phyloP scores from a whole-genome alignment of 30 jellyfish, hydroid and myxozoan genomes.

The Hydractinia symbiolongicarpus region DNA sequence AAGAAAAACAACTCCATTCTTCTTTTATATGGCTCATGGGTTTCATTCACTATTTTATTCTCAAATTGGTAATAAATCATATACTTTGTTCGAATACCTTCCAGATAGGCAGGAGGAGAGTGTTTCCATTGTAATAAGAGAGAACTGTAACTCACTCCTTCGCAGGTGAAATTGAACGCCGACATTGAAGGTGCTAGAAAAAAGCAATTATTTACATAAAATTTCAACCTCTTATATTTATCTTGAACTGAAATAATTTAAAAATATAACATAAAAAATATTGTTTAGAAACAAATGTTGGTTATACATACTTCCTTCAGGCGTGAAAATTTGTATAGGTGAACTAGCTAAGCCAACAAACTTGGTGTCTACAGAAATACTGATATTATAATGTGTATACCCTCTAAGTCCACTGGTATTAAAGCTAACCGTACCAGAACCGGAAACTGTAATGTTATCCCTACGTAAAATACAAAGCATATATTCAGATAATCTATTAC shows the following conservation, averaged over 20 bases:
- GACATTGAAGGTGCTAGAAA: conserved; percentile 4
- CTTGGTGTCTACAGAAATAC: neutral
- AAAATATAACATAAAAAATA: too few species aligned
- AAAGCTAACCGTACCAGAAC: neutral
- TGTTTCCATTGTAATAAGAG: conserved; percentile 7
- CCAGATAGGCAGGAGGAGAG: conserved; percentile 16
- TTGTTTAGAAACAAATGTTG: too few species aligned
- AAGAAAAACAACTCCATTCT: neutral
- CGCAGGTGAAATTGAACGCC: neutral
- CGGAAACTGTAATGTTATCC: neutral
- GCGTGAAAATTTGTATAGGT: conserved; percentile 4
- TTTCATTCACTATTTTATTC: neutral
- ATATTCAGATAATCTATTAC: too few species aligned
- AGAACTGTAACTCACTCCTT: neutral
- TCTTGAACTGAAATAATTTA: too few species aligned
- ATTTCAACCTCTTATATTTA: too few species aligned
- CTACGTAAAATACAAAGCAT: too few species aligned
- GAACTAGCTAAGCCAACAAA: conserved; percentile 4
- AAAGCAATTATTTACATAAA: neutral
- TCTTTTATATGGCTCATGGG: neutral
- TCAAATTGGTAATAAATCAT: neutral
- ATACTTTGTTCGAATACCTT: conserved; percentile 3
- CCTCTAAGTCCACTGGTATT: conserved; percentile 1
- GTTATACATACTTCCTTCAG: neutral
- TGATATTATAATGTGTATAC: neutral